Percentiles rank a stretch among this genome's conserved stretches.
Evolutionary conservation across 2,797 vertebrate species (phyloP).

Genomic region (Sebastiscus tertius): DNA sequence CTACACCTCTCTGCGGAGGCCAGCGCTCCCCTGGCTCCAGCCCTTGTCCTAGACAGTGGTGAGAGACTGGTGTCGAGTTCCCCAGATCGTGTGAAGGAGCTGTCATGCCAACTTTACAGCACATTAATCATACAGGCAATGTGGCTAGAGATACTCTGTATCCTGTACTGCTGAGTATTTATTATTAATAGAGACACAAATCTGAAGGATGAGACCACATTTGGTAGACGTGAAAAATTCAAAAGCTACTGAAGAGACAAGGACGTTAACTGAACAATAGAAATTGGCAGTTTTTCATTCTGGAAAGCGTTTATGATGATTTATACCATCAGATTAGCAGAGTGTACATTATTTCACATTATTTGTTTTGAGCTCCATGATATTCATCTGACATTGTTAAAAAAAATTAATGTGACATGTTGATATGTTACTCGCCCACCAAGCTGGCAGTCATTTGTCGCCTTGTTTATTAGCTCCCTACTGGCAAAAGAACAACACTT

Average conservation of each 20-base stretch:
- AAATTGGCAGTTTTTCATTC: constrained; percentile 6
- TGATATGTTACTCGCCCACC: background rate
- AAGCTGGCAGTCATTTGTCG: background rate
- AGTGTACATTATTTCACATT: background rate
- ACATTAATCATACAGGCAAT: constrained; percentile 75
- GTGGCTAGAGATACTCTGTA: constrained; percentile 59
- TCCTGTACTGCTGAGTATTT: constrained; percentile 57
- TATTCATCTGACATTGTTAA: background rate
- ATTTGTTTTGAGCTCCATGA: background rate
- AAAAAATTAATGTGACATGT: background rate
- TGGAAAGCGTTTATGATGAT: background rate
- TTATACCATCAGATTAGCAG: background rate
- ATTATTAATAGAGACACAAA: constrained; percentile 74
- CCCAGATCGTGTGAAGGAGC: constrained; percentile 68
- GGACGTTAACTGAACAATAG: constrained; percentile 13
- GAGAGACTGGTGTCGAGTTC: constrained; percentile 53
- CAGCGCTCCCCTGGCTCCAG: constrained; percentile 18
- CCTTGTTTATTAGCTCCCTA: background rate
- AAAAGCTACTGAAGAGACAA: constrained; percentile 51
- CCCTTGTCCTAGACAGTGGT: constrained; percentile 43
- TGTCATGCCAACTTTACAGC: constrained; percentile 67
- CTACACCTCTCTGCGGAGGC: constrained; percentile 10
- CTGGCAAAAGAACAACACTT: constrained; percentile 34
- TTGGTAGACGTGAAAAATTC: constrained; percentile 56
- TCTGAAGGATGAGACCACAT: constrained; percentile 58